Base-by-base conservation (phyloP, 2,888 invertebrate species). In the Drosophila nigricruria region DNA sequence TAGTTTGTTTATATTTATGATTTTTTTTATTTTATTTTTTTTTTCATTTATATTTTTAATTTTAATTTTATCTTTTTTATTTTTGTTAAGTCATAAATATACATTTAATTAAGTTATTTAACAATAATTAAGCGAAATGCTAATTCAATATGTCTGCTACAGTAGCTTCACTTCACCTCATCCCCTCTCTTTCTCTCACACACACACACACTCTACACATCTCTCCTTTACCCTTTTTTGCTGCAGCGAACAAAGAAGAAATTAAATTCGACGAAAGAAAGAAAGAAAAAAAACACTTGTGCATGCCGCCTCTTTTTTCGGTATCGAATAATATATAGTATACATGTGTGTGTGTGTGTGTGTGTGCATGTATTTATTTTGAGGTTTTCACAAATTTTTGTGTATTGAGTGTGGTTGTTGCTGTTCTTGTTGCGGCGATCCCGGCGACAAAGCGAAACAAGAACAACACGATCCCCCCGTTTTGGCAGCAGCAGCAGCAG, bases 341-440 rank as follows among this genome's bases (percentile, higher is more conserved):
- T 32, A 27, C 63, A 45, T 64, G 42, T 47, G 40, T 53, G 18
- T 18, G 12, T 52, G 25, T 69, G 18, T 5, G 36, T 27, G 18
- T 18, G 36, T 34, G 25, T 47, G 34, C 34, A 36, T 38, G 47
- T 38, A 71, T 76, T 68, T 70, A 63, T 85, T 72, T 66, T 71
- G 82, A 82, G 75, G 88, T 81, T 70, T 86, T 58, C 80, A 82
- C 89, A 77, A 83, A 70, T 57, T 68, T 63, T 68, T 74, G 70
- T 87, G 58, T 62, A 76, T 82, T 82, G 80, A 86, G 67, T 82
- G 83, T 88, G 86, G 77, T 70, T 88, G 85, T 66, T 81, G 84
- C 8, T 45, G n/a, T 42, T 52, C 3, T 14, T 40, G 40, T 14
- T 20, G 40, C 12, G 30, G 50, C 60, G 75, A 79, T 74, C 79